Base-by-base conservation (phyloP, 1,140 invertebrate species). In the Dinoponera quadriceps region DNA sequence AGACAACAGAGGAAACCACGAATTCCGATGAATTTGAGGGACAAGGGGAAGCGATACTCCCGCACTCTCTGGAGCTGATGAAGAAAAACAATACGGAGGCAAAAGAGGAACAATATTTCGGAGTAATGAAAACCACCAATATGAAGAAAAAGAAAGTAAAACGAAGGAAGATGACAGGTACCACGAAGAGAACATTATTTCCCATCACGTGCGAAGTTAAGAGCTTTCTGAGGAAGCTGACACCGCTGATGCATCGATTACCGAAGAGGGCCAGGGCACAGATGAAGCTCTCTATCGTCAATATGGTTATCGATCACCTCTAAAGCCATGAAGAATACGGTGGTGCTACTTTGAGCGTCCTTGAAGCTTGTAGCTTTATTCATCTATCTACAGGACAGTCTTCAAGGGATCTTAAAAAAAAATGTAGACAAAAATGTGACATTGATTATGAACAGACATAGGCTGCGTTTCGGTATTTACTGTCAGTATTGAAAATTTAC, bases 241-340 rank as follows among this genome's bases (percentile, higher is more conserved):
- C 91, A 75, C 93, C 94, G 7, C 88, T 93, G 9, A 90, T 94
- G 85, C 89, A 89, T 38, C 92, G 91, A 49, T 73, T 94, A 20
- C 94, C 94, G 3, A 92, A 88, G 48, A 93, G 91, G 68, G 89
- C 92, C 18, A 91, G 91, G 71, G 93, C 94, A 2, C 91, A 90
- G 48, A 75, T 94, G 0, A 94, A 94, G 87, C 85, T 94, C 4
- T 90, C 90, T 0, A 94, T 94, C 75, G 93, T 94, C 51, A 94
- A 93, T 33, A 93, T 93, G 88, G 93, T 94, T 5, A 94, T 94
- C 49, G 93, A 93, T 88, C 83, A 85, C 14, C 88, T 94, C 68
- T 94, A 90, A 92, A 88, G 80, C 55, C 73, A 0, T 4, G 20
- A 27, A 83, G 1, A 9, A 62, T 55, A 49, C n/a, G n/a, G n/a